Evolutionary conservation across 2,113 vertebrate genomes (phyloP), one percentile per base, ranked within the genome.

Genomic region (Carassius carassius): DNA sequence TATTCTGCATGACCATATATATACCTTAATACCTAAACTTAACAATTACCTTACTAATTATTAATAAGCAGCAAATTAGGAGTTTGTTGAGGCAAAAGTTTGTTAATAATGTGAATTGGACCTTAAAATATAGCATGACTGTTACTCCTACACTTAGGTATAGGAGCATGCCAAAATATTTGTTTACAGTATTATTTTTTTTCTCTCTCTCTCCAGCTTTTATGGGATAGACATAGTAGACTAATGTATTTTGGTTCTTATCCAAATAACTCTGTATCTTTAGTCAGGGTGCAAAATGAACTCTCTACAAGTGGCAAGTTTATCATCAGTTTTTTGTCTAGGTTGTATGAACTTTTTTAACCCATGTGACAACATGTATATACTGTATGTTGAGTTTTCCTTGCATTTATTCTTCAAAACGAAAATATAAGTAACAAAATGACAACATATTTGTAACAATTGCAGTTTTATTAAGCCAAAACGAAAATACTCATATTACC

Each of bases 1-100:
- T 99, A 0, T 98, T 98, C 87, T 99, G 99, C 21, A 97, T 9
- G 41, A 41, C 41, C 41, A 41, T 41, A 41, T 41, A 41, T 41
- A 41, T 41, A 8, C 41, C 41, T 7, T 41, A 41, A 41, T 41
- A 41, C 41, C 41, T 41, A 41, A 41, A 41, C 41, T 41, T 41
- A 41, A 37, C 37, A 37, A 41, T 41, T 41, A 9, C 41, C 41
- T 41, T 41, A 41, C 41, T 41, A 41, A 41, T 41, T 41, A 41
- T 9, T 41, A 41, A 41, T 41, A 41, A 41, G 41, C 41, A 41
- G 41, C 8, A 9, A 41, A 41, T 41, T 41, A 41, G 41, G 41
- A 41, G 41, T 41, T 7, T 41, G 8, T 41, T 41, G 41, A 41
- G 41, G 41, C 41, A 41, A 41, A 41, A 41, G 41, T 41, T 41